Evolutionary conservation across 2,113 vertebrate genomes (phyloP).

Genomic region (Salminus brasiliensis): DNA sequence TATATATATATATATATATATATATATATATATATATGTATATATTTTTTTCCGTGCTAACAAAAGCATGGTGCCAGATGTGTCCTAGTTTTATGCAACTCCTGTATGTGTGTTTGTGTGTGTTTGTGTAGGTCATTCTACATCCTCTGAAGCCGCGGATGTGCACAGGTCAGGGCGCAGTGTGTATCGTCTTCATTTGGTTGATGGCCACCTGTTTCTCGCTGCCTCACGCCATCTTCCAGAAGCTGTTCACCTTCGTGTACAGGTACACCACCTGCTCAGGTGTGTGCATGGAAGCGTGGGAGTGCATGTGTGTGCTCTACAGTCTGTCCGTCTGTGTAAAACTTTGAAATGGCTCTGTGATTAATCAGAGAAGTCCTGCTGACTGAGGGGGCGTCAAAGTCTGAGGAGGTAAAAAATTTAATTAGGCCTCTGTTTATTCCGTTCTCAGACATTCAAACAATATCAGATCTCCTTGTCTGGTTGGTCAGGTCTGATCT

Average conservation of each 20-base stretch:
- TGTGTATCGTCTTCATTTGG: constrained; percentile 87
- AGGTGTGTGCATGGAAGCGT: neutral
- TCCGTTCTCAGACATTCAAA: too few species aligned
- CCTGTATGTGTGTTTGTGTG: constrained; percentile 15
- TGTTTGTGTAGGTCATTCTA: constrained; percentile 83
- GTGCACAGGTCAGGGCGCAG: constrained; percentile 78
- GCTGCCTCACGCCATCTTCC: constrained; percentile 92
- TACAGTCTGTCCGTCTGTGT: neutral
- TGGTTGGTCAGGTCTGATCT: neutral
- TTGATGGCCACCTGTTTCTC: constrained; percentile 91
- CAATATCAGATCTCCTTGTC: too few species aligned
- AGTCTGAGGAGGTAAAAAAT: neutral
- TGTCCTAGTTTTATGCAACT: too few species aligned
- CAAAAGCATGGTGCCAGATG: too few species aligned
- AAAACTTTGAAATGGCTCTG: neutral
- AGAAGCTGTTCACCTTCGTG: constrained; percentile 89
- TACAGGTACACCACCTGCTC: constrained; percentile 77
- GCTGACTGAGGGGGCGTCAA: neutral
- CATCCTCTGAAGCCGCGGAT: constrained; percentile 89
- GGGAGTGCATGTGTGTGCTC: neutral
- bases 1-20: too few species aligned
- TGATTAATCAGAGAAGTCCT: neutral
- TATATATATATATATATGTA: too few species aligned
- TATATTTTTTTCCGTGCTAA: too few species aligned
- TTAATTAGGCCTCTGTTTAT: neutral